Conservation (phyloP, 2,113 vertebrate species). For the Acrocephalus arundinaceus region DNA sequence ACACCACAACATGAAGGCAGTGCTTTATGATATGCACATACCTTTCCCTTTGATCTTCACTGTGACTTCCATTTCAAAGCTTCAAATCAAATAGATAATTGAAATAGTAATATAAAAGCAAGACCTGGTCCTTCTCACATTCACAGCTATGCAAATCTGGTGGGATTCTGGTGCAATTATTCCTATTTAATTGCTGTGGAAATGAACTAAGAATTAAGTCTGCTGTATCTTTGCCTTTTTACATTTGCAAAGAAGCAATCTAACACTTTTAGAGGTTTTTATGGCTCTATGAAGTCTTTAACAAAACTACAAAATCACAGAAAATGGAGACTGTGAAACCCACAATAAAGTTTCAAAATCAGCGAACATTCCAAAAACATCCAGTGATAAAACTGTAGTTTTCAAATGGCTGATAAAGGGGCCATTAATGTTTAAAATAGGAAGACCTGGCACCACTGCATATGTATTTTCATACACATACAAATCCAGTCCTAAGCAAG, state of each 20-base stretch:
- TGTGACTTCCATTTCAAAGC: not conserved
- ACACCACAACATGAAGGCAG: not conserved
- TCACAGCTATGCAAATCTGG: not conserved
- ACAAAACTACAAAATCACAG: not conserved
- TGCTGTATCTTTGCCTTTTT: not conserved
- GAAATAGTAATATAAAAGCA: not conserved
- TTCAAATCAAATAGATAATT: not conserved
- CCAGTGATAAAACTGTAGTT: not conserved
- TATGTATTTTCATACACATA: not conserved
- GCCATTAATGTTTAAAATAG: not conserved
- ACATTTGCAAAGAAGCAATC: not conserved
- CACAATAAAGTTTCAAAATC: not conserved
- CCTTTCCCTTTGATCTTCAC: not conserved
- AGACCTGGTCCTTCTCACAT: not conserved
- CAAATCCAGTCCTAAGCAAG: not conserved
- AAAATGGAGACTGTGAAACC: not conserved
- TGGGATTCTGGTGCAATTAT: not conserved
- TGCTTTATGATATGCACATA: not conserved
- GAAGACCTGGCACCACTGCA: not conserved
- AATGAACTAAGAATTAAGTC: not conserved
- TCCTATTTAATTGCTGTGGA: not conserved
- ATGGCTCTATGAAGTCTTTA: not conserved
- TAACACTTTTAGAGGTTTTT: not conserved
- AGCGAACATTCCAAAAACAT: not conserved
- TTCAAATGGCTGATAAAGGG: not conserved